Evolutionary conservation across 1,140 invertebrate genomes (phyloP), one percentile per base, ranked within the genome.

Genomic region (Hyposmocoma kahamanoa): DNA sequence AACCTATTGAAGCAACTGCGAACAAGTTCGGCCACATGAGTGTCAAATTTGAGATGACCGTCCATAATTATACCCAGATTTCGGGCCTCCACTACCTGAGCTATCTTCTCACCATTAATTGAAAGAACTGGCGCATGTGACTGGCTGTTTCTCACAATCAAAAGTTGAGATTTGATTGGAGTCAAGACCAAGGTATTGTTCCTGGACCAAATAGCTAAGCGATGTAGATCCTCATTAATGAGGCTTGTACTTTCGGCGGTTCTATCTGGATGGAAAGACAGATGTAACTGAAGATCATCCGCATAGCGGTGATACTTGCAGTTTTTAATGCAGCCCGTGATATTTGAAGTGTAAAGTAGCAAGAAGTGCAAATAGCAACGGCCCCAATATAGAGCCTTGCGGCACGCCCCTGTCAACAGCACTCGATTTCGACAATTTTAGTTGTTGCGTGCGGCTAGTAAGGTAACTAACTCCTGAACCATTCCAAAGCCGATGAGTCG

Each of bases 251-350:
- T 10, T 39, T 39, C n/a, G 5, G 20, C n/a, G 6, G 17, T 13
- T 19, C 36, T 4, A 39, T 39, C 19, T 19, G 24, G 3, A 22
- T 42, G 3, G 2, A 2, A 15, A n/a, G 10, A 3, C 8, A 15
- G 10, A 42, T 22, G 13, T 42, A 24, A 15, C 17, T 43, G 22
- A 13, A 43, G 10, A 24, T 43, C 24, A 43, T 24, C 42, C 4
- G 38, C 38, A 21, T 41, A 41, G 8, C 20, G 20, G 13, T 41
- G 38, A 21, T 41, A 41, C 10, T 41, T 41, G 22, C 38, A 13
- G 19, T 41, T 41, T 22, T 41, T 19, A 41, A 41, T 41, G 9
- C 19, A 41, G 9, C 22, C 13, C n/a, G 38, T 41, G n/a, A 41
- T 41, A 11, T 41, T 20, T 2, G 38, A 21, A 21, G 10, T 4